Conservation (phyloP, 2,113 vertebrate species). For the Scatophagus argus region DNA sequence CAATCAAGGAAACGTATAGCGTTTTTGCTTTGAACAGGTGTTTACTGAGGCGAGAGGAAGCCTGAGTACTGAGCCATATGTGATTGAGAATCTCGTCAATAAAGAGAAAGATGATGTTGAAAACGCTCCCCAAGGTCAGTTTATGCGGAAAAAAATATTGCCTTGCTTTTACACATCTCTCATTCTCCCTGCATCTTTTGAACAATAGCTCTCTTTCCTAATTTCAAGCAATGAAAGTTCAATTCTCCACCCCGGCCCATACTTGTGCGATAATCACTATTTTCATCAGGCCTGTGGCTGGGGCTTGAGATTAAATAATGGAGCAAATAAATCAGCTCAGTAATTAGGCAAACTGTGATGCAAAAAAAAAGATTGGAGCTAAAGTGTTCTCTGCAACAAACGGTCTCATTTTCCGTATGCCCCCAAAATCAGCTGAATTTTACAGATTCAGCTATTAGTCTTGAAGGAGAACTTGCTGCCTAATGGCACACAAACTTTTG, state of each 20-base stretch:
- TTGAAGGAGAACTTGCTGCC: conserved; percentile 6
- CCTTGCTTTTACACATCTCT: neutral
- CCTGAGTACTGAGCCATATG: conserved; percentile 1
- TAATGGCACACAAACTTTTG: neutral
- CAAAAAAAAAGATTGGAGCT: conserved; percentile 36
- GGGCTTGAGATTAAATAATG: conserved; percentile 61
- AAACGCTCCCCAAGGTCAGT: conserved; percentile 22
- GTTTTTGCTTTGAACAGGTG: conserved; percentile 20
- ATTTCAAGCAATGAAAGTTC: conserved; percentile 43
- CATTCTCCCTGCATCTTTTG: neutral
- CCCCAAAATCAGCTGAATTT: conserved; percentile 19
- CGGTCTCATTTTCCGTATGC: neutral
- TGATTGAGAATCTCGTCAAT: conserved; percentile 45
- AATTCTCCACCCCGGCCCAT: conserved; percentile 74
- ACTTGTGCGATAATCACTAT: conserved; percentile 55
- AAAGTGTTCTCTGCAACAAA: conserved; percentile 23
- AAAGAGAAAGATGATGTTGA: conserved; percentile 36
- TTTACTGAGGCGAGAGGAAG: conserved; percentile 17
- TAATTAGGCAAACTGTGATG: conserved; percentile 60
- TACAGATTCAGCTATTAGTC: conserved; percentile 12
- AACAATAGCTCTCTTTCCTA: conserved; percentile 10
- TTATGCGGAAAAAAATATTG: conserved; percentile 10
- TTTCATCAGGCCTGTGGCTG: conserved; percentile 67
- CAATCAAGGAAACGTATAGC: neutral
- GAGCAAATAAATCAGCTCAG: conserved; percentile 64